Conservation (phyloP, 2,888 invertebrate genomes). For the Hirudinaria manillensis region DNA sequence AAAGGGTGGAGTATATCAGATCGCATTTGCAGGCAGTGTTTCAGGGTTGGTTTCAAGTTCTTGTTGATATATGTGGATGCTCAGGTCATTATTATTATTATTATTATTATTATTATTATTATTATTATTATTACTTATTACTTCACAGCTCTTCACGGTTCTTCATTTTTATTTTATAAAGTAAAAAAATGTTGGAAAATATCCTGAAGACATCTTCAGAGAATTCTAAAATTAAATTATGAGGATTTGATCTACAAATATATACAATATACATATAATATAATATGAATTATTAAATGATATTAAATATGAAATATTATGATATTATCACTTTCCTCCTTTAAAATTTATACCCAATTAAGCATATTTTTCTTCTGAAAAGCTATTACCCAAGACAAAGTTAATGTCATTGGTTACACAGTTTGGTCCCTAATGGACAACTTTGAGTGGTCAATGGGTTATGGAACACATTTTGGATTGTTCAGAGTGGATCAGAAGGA, state of each 20-base stretch:
- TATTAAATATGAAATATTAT: no score
- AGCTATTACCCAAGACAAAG: constrained; percentile 41
- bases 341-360: background rate
- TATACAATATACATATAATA: no score
- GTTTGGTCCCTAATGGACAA: constrained; percentile 75
- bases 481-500: constrained; percentile 67
- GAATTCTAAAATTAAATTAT: no score
- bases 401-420: constrained; percentile 61
- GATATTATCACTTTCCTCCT: background rate
- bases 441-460: constrained; percentile 73
- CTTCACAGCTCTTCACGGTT: no score
- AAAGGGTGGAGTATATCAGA: background rate
- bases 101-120: no score
- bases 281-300: no score
- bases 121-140: no score
- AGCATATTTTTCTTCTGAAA: background rate
- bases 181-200: no score
- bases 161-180: no score
- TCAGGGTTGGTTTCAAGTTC: background rate
- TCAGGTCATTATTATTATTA: background rate
- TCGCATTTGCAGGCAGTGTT: background rate
- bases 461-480: constrained; percentile 65
- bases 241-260: no score
- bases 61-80: background rate
- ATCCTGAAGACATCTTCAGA: no score